phyloP scores from a whole-genome alignment of 1,140 invertebrate genomes.

The Holcopasites calliopsidis region DNA sequence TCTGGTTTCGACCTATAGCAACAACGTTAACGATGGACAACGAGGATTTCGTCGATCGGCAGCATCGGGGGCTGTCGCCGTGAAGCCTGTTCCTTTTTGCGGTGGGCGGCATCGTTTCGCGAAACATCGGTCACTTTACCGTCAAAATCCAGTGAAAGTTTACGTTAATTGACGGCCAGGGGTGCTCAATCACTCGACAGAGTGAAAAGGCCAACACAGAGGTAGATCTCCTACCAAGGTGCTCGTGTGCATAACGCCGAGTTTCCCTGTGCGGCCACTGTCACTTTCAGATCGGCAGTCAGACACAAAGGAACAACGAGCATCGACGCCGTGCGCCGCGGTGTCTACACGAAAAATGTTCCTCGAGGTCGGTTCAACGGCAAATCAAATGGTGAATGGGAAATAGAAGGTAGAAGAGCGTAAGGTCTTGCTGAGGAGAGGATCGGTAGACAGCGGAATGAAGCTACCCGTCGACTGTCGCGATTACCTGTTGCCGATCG shows the following conservation, averaged over 20 bases:
- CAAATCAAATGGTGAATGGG: too few relatives aligned
- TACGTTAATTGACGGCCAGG: constrained; percentile 46
- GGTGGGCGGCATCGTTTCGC: neutral
- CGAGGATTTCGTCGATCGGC: constrained; percentile 1
- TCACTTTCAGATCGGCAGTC: constrained; percentile 76
- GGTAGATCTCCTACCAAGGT: constrained; percentile 66
- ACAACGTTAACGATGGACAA: neutral
- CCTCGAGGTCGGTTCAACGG: neutral
- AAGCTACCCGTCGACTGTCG: too few relatives aligned
- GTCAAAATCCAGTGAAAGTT: constrained; percentile 72
- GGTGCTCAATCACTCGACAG: neutral
- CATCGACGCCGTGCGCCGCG: neutral
- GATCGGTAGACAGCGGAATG: too few relatives aligned
- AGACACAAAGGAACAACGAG: constrained; percentile 68
- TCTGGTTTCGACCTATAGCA: constrained; percentile 17
- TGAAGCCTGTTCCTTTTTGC: too few relatives aligned
- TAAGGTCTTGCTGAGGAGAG: too few relatives aligned
- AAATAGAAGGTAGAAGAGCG: too few relatives aligned
- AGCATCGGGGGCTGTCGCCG: neutral
- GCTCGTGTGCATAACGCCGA: constrained; percentile 50
- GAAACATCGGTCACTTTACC: neutral
- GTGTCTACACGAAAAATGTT: constrained; percentile 39
- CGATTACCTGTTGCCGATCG: neutral
- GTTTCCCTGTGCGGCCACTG: constrained; percentile 73
- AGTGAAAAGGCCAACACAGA: neutral